Base-by-base conservation (phyloP, 2,797 vertebrate species). In the Hafferia zeledoni region DNA sequence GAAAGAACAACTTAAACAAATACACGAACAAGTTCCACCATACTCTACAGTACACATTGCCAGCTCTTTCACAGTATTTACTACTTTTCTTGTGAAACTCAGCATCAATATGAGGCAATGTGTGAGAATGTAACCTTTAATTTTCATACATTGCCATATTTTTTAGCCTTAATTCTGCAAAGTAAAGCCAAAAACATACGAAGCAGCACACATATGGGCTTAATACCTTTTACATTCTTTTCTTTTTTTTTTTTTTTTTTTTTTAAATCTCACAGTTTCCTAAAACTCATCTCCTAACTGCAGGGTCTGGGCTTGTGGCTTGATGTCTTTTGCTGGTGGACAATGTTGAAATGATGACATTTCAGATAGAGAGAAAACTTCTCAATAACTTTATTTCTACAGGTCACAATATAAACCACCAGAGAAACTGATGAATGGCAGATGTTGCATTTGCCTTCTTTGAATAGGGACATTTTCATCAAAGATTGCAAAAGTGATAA, bases 11-110 rank as follows among this genome's bases (percentile, higher is more conserved):
- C 69, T 86, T 24, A 64, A 74, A 75, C 30, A 57, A 71, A 75
- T 33, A 68, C 5, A 55, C 18, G 17, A 15, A 25, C 7, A 16
- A 2, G 1, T 53, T 44, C 46, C 0, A 0, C 5, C 16, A 24
- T 39, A 64, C 3, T 16, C 9, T 57, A 16, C 5, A 57, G 35
- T 59, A 65, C 20, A 59, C 13, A 10, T 64, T 79, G 27, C 12
- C 28, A 61, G 72, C 13, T 33, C 4, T 79, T 82, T 67, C 10
- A 49, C 5, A 60, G 44, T 79, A 79, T 55, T 90, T 84, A 39
- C 17, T 69, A 2, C n/a, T 87, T 83, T 88, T 75, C 50, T 56
- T 63, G 53, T 23, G 13, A 76, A 68, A 27, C 1, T 72, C 49
- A 82, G 13, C 17, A 65, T 15, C 22, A 35, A 27, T 30, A 37